Conservation (phyloP, 2,888 invertebrate species). For the Acronicta alni region DNA sequence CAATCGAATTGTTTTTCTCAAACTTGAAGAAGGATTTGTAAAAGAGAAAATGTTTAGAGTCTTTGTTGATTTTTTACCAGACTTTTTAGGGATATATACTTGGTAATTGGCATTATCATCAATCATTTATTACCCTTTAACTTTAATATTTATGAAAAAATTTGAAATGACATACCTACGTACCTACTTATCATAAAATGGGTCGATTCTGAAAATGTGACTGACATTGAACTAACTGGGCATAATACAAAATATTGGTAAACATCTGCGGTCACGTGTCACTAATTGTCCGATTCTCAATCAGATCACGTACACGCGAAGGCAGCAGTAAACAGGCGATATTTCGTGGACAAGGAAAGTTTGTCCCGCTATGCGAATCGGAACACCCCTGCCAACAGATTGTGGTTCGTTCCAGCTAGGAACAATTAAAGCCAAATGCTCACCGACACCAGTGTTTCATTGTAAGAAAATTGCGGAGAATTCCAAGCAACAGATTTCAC, state of each 20-base stretch:
- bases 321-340: constrained; percentile 70
- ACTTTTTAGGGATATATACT: no score
- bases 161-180: no score
- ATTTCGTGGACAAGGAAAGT: constrained; percentile 74
- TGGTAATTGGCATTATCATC: no score
- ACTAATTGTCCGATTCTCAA: constrained; percentile 71
- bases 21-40: constrained; percentile 9
- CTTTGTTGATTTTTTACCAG: not conserved
- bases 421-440: constrained; percentile 76
- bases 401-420: constrained; percentile 59
- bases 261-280: constrained; percentile 65
- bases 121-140: no score
- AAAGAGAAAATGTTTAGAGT: not conserved
- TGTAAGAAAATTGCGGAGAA: constrained; percentile 65
- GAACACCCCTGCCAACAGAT: constrained; percentile 54
- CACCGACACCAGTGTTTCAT: constrained; percentile 68
- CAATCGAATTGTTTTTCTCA: constrained; percentile 18
- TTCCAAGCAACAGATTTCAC: constrained; percentile 63
- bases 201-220: constrained; percentile 35
- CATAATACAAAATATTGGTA: constrained; percentile 46
- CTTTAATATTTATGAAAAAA: no score
- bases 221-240: constrained; percentile 52
- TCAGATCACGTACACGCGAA: constrained; percentile 69
- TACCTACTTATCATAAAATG: constrained; percentile 7
- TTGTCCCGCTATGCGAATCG: constrained; percentile 54